Base-by-base conservation (phyloP, 2,797 vertebrate species). In the Eleutherodactylus coqui region DNA sequence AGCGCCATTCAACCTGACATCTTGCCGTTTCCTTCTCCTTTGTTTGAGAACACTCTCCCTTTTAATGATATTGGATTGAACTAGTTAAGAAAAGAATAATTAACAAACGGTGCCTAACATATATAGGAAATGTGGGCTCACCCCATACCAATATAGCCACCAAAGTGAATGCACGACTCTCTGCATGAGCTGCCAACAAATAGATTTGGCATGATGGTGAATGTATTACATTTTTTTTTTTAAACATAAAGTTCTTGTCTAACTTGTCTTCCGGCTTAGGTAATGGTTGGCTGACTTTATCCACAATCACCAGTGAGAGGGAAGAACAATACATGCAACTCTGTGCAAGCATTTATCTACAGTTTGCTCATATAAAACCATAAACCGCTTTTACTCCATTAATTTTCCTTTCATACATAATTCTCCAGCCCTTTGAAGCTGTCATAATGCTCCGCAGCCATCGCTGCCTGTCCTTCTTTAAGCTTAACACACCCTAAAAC, bases 401-500 rank as follows among this genome's bases (percentile, higher is more conserved):
- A 80, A 24, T 51, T 41, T 38, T 51, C n/a, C 51, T 84, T 64
- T 84, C 34, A 84, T 69, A 27, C 13, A 69, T 69, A 36, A 19
- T n/a, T 62, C 14, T 79, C 76, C 45, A 17, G 32, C 21, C 5
- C 49, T 43, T 29, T 51, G 43, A 80, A 76, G 55, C 24, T 38
- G 77, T 64, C 55, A 81, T 67, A 75, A 80, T n/a, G 1, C 62
- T 64, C 17, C 45, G n/a, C 27, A 38, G 43, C 77, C 41, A 34
- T 38, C 32, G 36, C 79, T 38, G 53, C 17, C 79, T 21, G 43
- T n/a, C 38, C 53, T 81, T 58, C 53, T 81, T 72, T 75, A 75
- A 75, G 60, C 77, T 38, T 4, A 64, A 76, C 79, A 82, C 85
- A 34, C 85, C 85, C 79, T 82, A 70, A 82, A 82, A 36, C 85